A percentile compares a stretch with the other conserved stretches of the same genome.
Evolutionary conservation across 1,140 invertebrate genomes (phyloP).

Genomic region (Mya arenaria): DNA sequence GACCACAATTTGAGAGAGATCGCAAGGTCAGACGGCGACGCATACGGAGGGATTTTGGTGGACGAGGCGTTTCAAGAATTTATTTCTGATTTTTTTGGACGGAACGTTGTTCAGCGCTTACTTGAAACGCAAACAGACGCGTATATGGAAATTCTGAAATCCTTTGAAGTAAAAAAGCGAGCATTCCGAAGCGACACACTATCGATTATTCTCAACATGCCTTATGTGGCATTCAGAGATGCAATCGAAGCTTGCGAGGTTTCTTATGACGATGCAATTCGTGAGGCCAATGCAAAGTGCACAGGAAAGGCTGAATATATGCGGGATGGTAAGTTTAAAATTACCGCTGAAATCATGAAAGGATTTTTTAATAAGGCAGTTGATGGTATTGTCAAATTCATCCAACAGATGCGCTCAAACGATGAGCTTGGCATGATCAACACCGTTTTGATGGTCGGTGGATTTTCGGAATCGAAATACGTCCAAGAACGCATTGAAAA

Average conservation of each 20-base stretch:
- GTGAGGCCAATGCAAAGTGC: neutral
- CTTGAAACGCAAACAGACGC: neutral
- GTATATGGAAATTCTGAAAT: neutral
- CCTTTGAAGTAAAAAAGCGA: neutral
- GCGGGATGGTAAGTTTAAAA: neutral
- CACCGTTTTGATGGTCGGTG: neutral
- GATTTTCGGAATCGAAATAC: neutral
- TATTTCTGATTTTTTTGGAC: constrained; percentile 21
- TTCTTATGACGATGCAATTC: neutral
- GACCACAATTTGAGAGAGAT: neutral
- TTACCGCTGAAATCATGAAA: neutral
- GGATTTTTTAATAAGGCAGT: neutral
- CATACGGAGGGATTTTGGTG: constrained; percentile 16
- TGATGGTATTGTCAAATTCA: neutral
- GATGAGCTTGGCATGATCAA: neutral
- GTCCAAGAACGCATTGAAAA: neutral
- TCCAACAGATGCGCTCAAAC: neutral
- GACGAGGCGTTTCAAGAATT: constrained; percentile 9
- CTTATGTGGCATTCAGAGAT: no score
- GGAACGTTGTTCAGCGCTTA: constrained; percentile 3
- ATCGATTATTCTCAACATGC: neutral
- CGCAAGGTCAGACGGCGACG: neutral
- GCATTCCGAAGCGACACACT: neutral
- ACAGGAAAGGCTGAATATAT: neutral
- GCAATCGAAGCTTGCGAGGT: neutral